Base-by-base conservation (phyloP, 2,797 vertebrate species). In the Loris lydekkerianus region DNA sequence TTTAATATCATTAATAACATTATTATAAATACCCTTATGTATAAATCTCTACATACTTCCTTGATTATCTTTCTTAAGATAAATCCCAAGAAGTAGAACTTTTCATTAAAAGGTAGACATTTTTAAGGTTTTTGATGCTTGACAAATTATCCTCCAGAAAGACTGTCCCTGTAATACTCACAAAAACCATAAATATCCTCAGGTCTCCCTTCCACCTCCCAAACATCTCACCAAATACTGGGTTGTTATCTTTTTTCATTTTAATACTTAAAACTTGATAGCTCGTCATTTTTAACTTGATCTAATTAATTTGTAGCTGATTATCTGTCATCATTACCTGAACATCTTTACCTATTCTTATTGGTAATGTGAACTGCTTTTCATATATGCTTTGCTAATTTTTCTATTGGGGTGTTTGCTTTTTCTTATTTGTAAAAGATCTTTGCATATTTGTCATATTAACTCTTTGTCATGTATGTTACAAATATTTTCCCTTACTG, bases 101-200 rank as follows among this genome's bases (percentile, higher is more conserved):
- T 40, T 40, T 85, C 18, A 43, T 63, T n/a, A 91, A 70, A 89
- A 6, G 37, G 56, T 18, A 67, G 37, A 81, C 34, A 76, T 53
- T 69, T 84, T 86, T 61, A 88, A 78, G 58, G 20, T 80, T 78
- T 96, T 56, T 89, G 21, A 86, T 56, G 40, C 29, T 89, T 91
- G 67, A 88, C 29, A 70, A 80, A 90, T 83, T 46, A 56, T 77
- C 69, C 72, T 94, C 81, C 25, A 69, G 43, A 86, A 83, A 70
- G 46, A 53, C 0, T 63, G 10, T 37, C n/a, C 56, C 56, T 21
- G 9, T 83, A 70, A 86, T 40, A 73, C n/a, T 75, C 31, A 60
- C 20, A 77, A 46, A 15, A 81, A 34, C 40, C 20, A 37, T 40
- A 81, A 91, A 63, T 25, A 80, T 10, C 25, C 27, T 56, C 10